These are phyloP conservation scores for Spizaetus ornatus DNA, from an alignment of 2,113 vertebrate species.

Conservation along the genomic window DNA sequence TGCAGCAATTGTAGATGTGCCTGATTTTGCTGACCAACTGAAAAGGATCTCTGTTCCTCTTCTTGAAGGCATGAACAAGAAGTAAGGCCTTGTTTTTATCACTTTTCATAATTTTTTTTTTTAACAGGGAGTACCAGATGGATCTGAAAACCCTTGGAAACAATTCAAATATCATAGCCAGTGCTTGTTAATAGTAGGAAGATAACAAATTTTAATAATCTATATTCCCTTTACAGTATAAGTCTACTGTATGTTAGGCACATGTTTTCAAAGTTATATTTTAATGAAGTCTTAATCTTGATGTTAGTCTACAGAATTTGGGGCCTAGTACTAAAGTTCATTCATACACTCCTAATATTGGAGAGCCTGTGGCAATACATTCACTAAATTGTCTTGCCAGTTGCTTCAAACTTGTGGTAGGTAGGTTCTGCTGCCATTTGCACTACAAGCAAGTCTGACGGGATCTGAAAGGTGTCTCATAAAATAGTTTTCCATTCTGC, in stretches of 20 bases:
- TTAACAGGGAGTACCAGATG: not conserved
- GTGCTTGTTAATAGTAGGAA: not conserved
- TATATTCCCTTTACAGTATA: not conserved
- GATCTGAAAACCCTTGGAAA: not conserved
- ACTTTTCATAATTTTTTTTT: not conserved
- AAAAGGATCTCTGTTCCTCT: constrained; percentile 85
- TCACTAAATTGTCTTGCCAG: not conserved
- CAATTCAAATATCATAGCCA: not conserved
- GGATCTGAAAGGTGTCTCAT: not conserved
- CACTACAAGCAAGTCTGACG: not conserved
- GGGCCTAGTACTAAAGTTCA: not conserved
- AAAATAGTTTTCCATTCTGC: not conserved
- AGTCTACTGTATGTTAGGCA: not conserved
- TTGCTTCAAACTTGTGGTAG: not conserved
- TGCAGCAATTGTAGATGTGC: constrained; percentile 74
- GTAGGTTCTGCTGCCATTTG: not conserved
- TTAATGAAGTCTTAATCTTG: not conserved
- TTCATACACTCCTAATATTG: not conserved
- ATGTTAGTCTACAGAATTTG: not conserved
- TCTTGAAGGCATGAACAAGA: constrained; percentile 86
- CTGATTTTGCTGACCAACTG: constrained; percentile 77
- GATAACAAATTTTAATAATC: not conserved
- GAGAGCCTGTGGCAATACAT: not conserved
- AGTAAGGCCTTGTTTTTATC: constrained; percentile 73
- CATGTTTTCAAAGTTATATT: not conserved